These are phyloP conservation scores for Ciconia stormi DNA, from an alignment of 2,113 vertebrate species.

Conservation along the genomic window DNA sequence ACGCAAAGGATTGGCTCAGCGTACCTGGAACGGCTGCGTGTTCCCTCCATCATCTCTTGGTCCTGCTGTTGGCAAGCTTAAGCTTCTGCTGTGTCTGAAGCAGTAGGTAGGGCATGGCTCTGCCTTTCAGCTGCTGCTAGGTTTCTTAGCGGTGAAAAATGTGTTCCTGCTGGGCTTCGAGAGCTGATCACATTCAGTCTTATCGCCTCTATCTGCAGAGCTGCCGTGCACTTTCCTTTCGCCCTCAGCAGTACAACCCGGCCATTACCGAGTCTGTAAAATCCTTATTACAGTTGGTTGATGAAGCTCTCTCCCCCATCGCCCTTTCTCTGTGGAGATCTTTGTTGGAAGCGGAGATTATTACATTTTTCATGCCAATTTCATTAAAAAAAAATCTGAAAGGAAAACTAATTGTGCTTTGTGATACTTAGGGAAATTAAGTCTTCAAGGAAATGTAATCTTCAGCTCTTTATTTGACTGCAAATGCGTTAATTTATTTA, in stretches of 20 bases:
- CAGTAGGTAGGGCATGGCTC: rapidly evolving
- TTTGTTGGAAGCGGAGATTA: not conserved
- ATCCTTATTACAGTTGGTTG: not conserved
- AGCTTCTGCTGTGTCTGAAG: not conserved
- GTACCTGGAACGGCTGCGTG: rapidly evolving
- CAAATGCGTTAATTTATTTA: slow-evolving; percentile 55
- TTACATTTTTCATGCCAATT: slow-evolving; percentile 32
- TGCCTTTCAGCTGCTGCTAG: rapidly evolving
- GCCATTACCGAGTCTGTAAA: not conserved
- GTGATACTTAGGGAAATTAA: slow-evolving; percentile 56
- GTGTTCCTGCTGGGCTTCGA: rapidly evolving
- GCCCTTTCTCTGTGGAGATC: not conserved
- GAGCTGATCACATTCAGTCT: rapidly evolving
- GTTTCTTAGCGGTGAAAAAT: not conserved
- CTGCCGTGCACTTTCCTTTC: not conserved
- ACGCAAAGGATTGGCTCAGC: not conserved
- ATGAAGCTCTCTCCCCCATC: not conserved
- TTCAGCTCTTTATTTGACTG: slow-evolving; percentile 48
- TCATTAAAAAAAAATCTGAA: slow-evolving; percentile 36
- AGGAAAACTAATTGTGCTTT: slow-evolving; percentile 52
- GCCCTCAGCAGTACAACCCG: not conserved
- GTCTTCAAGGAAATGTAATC: slow-evolving; percentile 62
- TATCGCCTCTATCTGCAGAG: rapidly evolving
- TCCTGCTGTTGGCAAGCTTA: not conserved
- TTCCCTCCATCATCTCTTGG: not conserved